Evolutionary conservation across 2,797 vertebrate species (phyloP), one percentile per base, ranked within the genome.

Genomic region (Poeciliopsis turneri): DNA sequence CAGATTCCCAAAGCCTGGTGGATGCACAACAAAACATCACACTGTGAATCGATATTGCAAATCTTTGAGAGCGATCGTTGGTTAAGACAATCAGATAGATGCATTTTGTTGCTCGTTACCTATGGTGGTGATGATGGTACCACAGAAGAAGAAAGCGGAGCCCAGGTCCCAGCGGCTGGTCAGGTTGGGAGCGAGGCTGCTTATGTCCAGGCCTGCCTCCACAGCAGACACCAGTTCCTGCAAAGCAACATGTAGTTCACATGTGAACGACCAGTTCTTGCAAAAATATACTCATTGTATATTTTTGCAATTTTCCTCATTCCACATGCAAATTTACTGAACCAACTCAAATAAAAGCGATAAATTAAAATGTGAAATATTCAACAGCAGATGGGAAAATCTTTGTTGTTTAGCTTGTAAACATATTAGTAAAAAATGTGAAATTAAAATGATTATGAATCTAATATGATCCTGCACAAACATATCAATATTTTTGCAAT

Each of bases 121-220:
- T 75, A 98, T 98, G 75, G 97, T 98, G 86, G 97, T 98, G 88
- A 98, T 97, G 90, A 98, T 97, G 82, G 97, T 98, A 72, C 97
- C 97, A 74, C 97, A 97, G 93, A 98, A 98, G 95, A 98, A 97
- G 90, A 97, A 97, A 41, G 97, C 96, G 0, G 96, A 97, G 79
- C 94, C 92, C 68, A 96, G 82, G 91, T 97, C 96, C 97, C 97
- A 98, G 87, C 93, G 95, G 64, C 91, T 97, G 89, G 92, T 95
- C 83, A 92, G 89, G 90, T 96, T 95, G 78, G 88, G 79, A 53
- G 92, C 28, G 77, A 95, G 94, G 87, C 66, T 91, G 80, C 77
- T 92, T 11, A 96, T 93, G 81, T 97, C 94, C 16, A 97, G 94
- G 11, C 97, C 97, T 18, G 94, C 94, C 39, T 96, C 93, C 71